Base-by-base conservation (phyloP, 2,888 invertebrate species). In the Ariolimax columbianus region DNA sequence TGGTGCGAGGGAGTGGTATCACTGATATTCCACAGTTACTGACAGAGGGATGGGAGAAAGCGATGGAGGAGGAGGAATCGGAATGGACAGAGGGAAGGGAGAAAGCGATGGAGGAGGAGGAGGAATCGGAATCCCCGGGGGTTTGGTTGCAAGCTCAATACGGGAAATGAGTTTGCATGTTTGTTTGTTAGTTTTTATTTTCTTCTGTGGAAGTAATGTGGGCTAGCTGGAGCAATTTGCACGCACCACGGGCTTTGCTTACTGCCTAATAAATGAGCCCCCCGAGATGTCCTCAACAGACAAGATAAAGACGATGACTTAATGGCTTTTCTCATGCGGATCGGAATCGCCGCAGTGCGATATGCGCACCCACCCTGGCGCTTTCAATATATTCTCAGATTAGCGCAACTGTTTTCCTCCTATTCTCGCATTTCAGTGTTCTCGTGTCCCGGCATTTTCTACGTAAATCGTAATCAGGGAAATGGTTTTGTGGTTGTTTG, bases 191-290 rank as follows among this genome's bases (percentile, higher is more conserved):
- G 0, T 33, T 36, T 55, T 77, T 36, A 30, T 36, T 59, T 36
- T 36, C 33, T 38, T 59, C 79, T 33, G 51, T 75, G 11, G n/a
- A 43, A 43, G 73, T 26, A n/a, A 72, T 81, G 72, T 72, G 51
- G 66, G 47, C 33, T 72, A 38, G 51, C 51, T 72, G 59, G 2
- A 72, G 81, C 51, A 81, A 81, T 81, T 81, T 81, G 72, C 70
- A 72, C 72, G 81, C 81, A 72, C 51, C 55, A 36, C 51, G 72
- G 43, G 55, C 59, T 75, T 73, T 82, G 82, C 82, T 40, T 82
- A 82, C 82, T 63, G 82, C 70, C 81, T 82, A 82, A 82, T 82
- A 82, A 82, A 82, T 73, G 82, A 75, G 82, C 43, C 82, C 82
- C 82, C 19, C 7, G 82, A 75, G 82, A 82, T 55, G 43, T 23